Evolutionary conservation across 2,888 invertebrate species (phyloP).

Genomic region (Magallana nippona): DNA sequence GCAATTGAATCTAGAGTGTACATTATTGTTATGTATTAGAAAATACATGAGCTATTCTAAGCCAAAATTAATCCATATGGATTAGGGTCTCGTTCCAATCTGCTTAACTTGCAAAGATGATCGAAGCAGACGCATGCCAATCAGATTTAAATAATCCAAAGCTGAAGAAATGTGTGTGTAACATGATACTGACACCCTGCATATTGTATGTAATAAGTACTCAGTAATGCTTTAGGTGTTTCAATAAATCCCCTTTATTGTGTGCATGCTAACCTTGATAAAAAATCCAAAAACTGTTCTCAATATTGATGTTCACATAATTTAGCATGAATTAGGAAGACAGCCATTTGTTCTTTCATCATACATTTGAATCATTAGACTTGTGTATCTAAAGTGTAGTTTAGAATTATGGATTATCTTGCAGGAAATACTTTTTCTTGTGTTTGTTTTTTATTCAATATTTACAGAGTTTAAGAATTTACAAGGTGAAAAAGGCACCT

Average conservation of each 20-base stretch:
- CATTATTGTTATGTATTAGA: not conserved
- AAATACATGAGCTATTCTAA: not conserved
- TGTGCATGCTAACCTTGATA: too few species aligned
- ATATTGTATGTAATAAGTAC: not conserved
- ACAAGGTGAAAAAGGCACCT: slow-evolving; percentile 24
- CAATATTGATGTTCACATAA: too few species aligned
- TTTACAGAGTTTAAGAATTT: slow-evolving; percentile 24
- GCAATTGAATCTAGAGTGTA: not conserved
- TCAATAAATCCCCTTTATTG: too few species aligned
- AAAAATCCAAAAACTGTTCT: too few species aligned
- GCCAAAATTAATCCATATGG: not conserved
- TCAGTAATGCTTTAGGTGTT: too few species aligned
- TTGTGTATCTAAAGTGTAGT: too few species aligned
- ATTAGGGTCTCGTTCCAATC: not conserved
- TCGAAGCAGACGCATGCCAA: slow-evolving; percentile 12
- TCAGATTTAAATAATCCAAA: not conserved
- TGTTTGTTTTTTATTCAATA: not conserved
- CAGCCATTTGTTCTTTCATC: too few species aligned
- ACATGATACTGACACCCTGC: not conserved
- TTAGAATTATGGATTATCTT: too few species aligned
- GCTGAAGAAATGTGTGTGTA: not conserved
- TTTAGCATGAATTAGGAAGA: too few species aligned
- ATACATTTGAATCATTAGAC: too few species aligned
- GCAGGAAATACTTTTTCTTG: too few species aligned
- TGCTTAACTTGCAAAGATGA: slow-evolving; percentile 24